phyloP scores from a whole-genome alignment of 2,888 invertebrate genomes.

The Criorhina ranunculi region DNA sequence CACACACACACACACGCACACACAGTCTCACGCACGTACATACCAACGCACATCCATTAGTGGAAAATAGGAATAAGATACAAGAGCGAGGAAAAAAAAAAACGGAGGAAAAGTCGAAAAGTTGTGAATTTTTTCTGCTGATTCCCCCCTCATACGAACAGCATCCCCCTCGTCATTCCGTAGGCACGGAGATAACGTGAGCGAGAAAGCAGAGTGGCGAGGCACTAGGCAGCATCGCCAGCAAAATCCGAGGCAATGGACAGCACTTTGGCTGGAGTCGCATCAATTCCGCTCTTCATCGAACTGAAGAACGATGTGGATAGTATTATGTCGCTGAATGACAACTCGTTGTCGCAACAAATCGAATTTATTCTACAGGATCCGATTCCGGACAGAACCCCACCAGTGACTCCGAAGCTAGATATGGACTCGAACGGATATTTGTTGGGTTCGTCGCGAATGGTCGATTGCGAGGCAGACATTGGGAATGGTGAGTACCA shows the following conservation, averaged over 20 bases:
- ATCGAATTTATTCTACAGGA: constrained; percentile 85
- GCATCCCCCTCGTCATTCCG: constrained; percentile 20
- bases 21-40: constrained; percentile 48
- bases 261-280: constrained; percentile 67
- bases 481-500: constrained; percentile 39
- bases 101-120: constrained; percentile 19
- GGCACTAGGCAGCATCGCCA: constrained; percentile 33
- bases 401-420: constrained; percentile 64
- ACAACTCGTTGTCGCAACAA: constrained; percentile 84
- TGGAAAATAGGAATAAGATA: constrained; percentile 60
- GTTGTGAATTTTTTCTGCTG: constrained; percentile 60
- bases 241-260: constrained; percentile 59
- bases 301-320: constrained; percentile 81
- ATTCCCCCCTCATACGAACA: constrained; percentile 31
- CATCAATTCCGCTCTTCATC: constrained; percentile 76
- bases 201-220: constrained; percentile 35
- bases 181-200: constrained; percentile 27
- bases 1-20: constrained; percentile 24
- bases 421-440: constrained; percentile 59
- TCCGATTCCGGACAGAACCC: constrained; percentile 77
- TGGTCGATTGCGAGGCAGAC: constrained; percentile 12
- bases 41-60: constrained; percentile 72
- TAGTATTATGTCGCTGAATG: constrained; percentile 83
- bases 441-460: constrained; percentile 26
- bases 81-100: constrained; percentile 16